Evolutionary conservation across 2,113 vertebrate genomes (phyloP), one percentile per base, ranked within the genome.

Genomic region (Limanda limanda): DNA sequence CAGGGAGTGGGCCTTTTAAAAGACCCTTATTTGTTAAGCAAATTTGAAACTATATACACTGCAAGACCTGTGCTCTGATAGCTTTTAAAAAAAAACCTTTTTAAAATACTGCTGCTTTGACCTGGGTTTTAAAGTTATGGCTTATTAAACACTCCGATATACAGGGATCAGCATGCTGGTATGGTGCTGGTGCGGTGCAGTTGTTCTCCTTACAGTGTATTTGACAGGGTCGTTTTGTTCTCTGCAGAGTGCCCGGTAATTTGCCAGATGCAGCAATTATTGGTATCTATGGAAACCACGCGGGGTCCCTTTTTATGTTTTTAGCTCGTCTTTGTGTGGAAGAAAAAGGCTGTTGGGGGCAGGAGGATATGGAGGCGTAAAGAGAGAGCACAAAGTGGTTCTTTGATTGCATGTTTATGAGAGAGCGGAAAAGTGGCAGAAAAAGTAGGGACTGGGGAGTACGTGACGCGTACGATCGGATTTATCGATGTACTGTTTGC

Each of bases 261-360:
- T 94, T 94, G 88, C 91, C 90, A 93, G 91, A 94, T 93, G 93
- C 91, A 85, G 92, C 93, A 92, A 93, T 94, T 92, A 94, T 77
- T 76, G 82, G 94, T 95, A 90, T 92, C 94, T 94, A 95, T 95
- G 93, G 93, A 91, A 94, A 95, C 92, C 81, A 70, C 23, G 64
- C 84, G 80, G 25, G 70, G 79, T 78, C 79, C 76, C 89, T 84
- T 90, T 54, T 88, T 86, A 81, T 91, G 75, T 88, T 90, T 93
- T 91, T 88, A 87, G 88, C 81, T 78, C 31, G 71, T 86, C 89
- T 89, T 88, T 92, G 91, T 90, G 88, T 78, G 68, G 65, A 74
- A 48, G 71, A 71, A 51, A 79, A 83, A 80, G 12, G 72, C 76
- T 70, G 85, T 60, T 77, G 55, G 86, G 86, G 79, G 86, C 74